Conservation (phyloP, 1,140 invertebrate genomes). For the Drosophila nigromelanica region DNA sequence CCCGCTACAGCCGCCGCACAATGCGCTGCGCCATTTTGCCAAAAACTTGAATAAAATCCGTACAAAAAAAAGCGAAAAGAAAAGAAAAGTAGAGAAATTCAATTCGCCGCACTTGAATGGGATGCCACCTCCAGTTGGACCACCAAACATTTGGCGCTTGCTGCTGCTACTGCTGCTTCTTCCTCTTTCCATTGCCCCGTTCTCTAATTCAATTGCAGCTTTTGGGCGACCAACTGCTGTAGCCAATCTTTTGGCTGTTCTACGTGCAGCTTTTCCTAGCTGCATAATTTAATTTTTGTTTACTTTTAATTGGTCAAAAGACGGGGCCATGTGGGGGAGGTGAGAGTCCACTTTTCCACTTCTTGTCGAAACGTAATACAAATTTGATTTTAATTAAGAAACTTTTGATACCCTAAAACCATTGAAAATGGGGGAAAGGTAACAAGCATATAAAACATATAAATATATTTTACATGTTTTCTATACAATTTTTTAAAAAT, state of each 20-base stretch:
- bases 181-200: not conserved
- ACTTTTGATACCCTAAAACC: constrained; percentile 22
- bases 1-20: constrained; percentile 12
- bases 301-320: constrained; percentile 76
- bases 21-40: constrained; percentile 69
- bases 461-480: too few species aligned
- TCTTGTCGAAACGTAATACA: constrained; percentile 26
- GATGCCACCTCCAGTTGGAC: constrained; percentile 31
- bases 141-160: constrained; percentile 45
- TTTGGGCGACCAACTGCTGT: constrained; percentile 30
- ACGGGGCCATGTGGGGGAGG: not conserved
- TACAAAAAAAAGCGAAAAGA: constrained; percentile 17
- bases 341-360: constrained; percentile 16
- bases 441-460: too few species aligned
- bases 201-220: constrained; percentile 70
- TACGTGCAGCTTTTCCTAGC: constrained; percentile 53
- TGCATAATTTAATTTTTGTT: constrained; percentile 83
- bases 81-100: constrained; percentile 50
- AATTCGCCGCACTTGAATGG: constrained; percentile 78
- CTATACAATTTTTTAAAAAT: too few species aligned
- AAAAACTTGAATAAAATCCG: constrained; percentile 30
- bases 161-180: not conserved
- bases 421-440: too few species aligned
- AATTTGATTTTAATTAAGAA: constrained; percentile 51
- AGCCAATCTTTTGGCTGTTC: constrained; percentile 21